These are phyloP conservation scores for Samia ricini DNA, from an alignment of 1,140 invertebrate species.

Conservation along the genomic window DNA sequence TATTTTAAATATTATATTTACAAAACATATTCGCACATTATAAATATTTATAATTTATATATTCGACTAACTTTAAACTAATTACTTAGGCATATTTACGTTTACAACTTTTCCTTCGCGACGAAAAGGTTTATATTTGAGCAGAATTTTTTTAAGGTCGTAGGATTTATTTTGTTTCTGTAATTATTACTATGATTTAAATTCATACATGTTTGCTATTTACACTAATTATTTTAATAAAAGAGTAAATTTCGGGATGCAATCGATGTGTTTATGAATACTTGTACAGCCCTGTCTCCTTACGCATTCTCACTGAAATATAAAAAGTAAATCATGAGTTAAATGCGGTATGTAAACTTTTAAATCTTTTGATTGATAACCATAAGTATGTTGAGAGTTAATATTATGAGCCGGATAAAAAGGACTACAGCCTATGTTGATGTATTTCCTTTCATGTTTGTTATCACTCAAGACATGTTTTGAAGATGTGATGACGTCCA, in stretches of 20 bases:
- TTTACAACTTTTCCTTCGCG: background rate
- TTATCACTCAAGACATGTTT: too few relatives aligned
- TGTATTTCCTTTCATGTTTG: too few relatives aligned
- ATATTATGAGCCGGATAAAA: too few relatives aligned
- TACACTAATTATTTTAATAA: background rate
- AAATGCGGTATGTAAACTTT: conserved; percentile 2
- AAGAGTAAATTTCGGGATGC: background rate
- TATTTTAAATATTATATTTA: background rate
- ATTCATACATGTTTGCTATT: background rate
- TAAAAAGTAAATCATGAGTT: conserved; percentile 23
- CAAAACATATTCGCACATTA: background rate
- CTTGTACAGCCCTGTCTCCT: conserved; percentile 68
- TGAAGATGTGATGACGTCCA: too few relatives aligned
- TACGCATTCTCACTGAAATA: conserved; percentile 69
- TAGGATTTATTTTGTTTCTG: background rate
- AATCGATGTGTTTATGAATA: conserved; percentile 44
- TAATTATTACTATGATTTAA: background rate
- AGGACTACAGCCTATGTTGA: too few relatives aligned
- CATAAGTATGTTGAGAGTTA: too few relatives aligned
- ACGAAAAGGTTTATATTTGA: too few relatives aligned
- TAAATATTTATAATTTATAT: background rate
- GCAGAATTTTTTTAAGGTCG: too few relatives aligned
- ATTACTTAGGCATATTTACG: background rate
- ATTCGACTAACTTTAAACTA: background rate
- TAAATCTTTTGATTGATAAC: background rate